These are phyloP conservation scores for Forbesichthys agassizii DNA, from an alignment of 2,113 vertebrate species.

Conservation along the genomic window DNA sequence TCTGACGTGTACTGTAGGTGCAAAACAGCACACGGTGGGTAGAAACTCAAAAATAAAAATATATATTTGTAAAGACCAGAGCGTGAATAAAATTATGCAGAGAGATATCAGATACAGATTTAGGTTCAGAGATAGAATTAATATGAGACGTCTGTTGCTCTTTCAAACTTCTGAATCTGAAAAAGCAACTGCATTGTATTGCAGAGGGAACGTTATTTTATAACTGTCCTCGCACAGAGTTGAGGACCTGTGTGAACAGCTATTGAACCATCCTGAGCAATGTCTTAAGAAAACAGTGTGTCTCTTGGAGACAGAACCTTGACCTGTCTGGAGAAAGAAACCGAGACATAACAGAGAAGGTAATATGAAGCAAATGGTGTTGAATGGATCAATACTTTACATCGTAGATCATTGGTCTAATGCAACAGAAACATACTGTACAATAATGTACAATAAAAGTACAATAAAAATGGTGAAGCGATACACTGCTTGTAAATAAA, in stretches of 20 bases:
- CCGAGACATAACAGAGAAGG: constrained; percentile 14
- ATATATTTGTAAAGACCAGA: no score
- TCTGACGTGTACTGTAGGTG: no score
- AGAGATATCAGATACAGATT: no score
- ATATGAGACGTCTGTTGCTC: no score
- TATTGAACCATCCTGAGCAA: constrained; percentile 54
- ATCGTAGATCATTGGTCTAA: neutral
- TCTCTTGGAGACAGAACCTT: constrained; percentile 29
- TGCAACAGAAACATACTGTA: neutral
- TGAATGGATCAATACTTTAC: constrained; percentile 36
- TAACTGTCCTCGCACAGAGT: neutral
- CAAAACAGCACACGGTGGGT: no score
- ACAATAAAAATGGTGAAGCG: neutral
- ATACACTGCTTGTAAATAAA: neutral
- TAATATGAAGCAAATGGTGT: constrained; percentile 15
- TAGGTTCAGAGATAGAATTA: no score
- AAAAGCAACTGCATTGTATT: no score
- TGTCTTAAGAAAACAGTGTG: constrained; percentile 48
- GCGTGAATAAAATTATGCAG: no score
- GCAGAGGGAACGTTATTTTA: no score
- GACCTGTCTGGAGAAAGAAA: constrained; percentile 34
- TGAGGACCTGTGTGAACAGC: constrained; percentile 19
- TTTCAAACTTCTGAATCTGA: no score
- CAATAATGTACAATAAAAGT: neutral
- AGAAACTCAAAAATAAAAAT: no score